These are phyloP conservation scores for Plemyria rubiginata DNA, from an alignment of 2,888 invertebrate genomes.

Conservation along the genomic window DNA sequence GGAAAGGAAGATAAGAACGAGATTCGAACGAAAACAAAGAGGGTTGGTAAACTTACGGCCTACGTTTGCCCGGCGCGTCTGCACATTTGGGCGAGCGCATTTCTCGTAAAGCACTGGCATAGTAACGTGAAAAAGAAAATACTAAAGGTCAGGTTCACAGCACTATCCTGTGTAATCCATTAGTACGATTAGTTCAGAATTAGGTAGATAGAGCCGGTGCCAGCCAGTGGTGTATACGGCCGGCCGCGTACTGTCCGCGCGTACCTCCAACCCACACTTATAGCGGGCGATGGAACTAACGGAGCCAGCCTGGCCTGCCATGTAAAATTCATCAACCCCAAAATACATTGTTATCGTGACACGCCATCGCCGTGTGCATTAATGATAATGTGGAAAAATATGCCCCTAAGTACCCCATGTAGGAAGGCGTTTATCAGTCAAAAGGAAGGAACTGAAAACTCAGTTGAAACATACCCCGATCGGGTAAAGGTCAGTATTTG, in stretches of 20 bases:
- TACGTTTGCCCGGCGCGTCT: constrained; percentile 63
- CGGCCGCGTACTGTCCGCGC: constrained; percentile 79
- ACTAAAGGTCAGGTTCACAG: constrained; percentile 67
- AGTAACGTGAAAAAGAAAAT: constrained; percentile 48
- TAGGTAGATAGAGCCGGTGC: constrained; percentile 62
- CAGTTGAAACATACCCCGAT: constrained; percentile 38
- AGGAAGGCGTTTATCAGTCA: constrained; percentile 47
- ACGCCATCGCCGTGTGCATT: constrained; percentile 61
- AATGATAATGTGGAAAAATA: constrained; percentile 60
- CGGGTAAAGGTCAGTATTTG: constrained; percentile 52
- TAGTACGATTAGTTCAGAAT: constrained; percentile 51
- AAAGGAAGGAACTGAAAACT: constrained; percentile 40
- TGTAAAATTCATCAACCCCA: constrained; percentile 73
- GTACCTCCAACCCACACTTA: constrained; percentile 67
- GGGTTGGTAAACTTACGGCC: constrained; percentile 70
- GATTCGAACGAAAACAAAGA: constrained; percentile 49
- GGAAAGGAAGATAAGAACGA: constrained; percentile 48
- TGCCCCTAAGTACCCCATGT: constrained; percentile 38
- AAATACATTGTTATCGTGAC: constrained; percentile 56
- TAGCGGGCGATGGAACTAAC: constrained; percentile 64
- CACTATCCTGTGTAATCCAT: constrained; percentile 68
- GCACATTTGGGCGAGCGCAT: constrained; percentile 68
- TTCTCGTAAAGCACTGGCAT: constrained; percentile 76
- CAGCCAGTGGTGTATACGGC: constrained; percentile 77
- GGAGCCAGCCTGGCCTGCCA: constrained; percentile 64